Evolutionary conservation across 2,113 vertebrate genomes (phyloP), one percentile per base, ranked within the genome.

Genomic region (Gavia stellata): DNA sequence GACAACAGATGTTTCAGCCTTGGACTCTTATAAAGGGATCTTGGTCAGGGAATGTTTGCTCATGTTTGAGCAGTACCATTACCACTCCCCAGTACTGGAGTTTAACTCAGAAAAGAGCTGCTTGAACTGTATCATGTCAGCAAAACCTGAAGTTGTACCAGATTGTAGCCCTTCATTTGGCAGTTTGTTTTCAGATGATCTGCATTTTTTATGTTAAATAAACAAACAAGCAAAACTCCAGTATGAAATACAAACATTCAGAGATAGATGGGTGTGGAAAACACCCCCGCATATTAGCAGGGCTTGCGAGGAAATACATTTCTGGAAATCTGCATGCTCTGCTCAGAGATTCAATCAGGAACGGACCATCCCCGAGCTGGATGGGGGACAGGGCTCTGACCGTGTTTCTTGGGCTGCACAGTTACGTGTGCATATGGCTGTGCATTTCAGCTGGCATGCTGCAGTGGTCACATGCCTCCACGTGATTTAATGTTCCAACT

Each of bases 341-440:
- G 38, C 56, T 72, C 53, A 34, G 8, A 34, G 72, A 25, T 82
- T 36, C 29, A 14, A 2, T 49, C 44, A 26, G 68, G 67, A 62
- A 19, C 8, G 17, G 52, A 20, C 14, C 12, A 1, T 61, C 15
- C 3, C 18, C 21, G 63, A 20, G 73, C 44, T n/a, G 49, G 71
- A 2, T 10, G 20, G 72, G 21, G 31, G 28, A 23, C 1, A 12
- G 71, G 52, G 52, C 90, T 56, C n/a, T 14, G 29, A 11, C 52
- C 40, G 42, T 26, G 3, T 19, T 33, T 25, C 59, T 17, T 42
- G 61, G 49, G 34, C 78, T 17, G 23, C 28, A 0, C 8, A 6
- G 26, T 19, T 16, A 36, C 5, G 2, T 0, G 7, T 7, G 47
- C 11, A 3, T 34, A 2, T 3, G 47, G 83, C 3, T 14, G 19